phyloP scores from a whole-genome alignment of 2,113 vertebrate genomes.

The Entosphenus tridentatus region DNA sequence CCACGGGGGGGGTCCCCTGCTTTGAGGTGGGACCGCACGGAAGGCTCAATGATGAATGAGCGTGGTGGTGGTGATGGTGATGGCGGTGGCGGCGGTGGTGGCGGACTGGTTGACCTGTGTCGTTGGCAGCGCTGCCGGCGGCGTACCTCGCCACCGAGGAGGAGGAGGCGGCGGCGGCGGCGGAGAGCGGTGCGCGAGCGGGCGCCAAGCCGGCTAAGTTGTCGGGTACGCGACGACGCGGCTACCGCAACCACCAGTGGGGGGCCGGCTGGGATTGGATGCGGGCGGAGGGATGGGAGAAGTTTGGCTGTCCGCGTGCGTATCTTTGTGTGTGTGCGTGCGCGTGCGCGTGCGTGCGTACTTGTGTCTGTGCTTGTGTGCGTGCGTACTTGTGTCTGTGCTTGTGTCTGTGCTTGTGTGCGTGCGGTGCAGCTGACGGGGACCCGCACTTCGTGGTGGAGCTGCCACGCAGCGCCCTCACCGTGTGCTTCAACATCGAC shows the following conservation, averaged over 20 bases:
- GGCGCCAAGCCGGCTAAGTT: too few species aligned
- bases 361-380: slow-evolving; percentile 1
- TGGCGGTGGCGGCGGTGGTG: slow-evolving; percentile 4
- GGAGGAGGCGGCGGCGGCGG: too few species aligned
- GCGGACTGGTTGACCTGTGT: background rate
- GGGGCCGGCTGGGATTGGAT: slow-evolving; percentile 9
- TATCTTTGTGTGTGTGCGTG: background rate
- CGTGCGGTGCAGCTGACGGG: slow-evolving; percentile 29
- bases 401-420: background rate
- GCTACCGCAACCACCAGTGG: background rate
- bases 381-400: background rate
- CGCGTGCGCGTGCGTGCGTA: slow-evolving; percentile 8
- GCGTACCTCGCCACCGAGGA: too few species aligned
- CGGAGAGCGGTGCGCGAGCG: too few species aligned
- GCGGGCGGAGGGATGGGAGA: slow-evolving; percentile 11
- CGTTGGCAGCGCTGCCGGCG: too few species aligned
- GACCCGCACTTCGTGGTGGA: slow-evolving; percentile 48
- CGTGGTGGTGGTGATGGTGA: slow-evolving; percentile 5
- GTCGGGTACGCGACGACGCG: too few species aligned
- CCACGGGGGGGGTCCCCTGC: background rate
- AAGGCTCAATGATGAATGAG: slow-evolving; percentile 6
- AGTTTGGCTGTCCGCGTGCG: background rate
- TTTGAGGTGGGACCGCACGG: background rate
- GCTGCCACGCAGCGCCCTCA: slow-evolving; percentile 25
- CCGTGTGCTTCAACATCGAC: slow-evolving; percentile 42